Percentiles rank a stretch among this genome's conserved stretches.
phyloP scores from a whole-genome alignment of 2,888 invertebrate genomes.

The Atethmia centrago region DNA sequence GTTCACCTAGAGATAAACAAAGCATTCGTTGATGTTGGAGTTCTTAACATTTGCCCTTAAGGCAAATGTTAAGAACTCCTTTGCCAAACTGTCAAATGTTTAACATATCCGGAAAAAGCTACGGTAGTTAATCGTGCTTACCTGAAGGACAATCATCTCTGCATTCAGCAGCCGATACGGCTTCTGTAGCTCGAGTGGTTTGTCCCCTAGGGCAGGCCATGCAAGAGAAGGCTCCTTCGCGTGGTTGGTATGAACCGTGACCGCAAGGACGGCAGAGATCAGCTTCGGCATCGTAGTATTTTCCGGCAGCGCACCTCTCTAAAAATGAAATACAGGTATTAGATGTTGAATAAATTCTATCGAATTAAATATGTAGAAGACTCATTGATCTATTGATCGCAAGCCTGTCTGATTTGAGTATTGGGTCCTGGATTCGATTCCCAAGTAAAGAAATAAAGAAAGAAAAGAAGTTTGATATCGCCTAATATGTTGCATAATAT shows the following conservation, averaged over 20 bases:
- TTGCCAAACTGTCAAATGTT: neutral
- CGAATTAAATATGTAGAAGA: neutral
- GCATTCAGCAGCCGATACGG: constrained; percentile 96
- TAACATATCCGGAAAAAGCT: neutral
- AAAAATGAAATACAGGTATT: constrained; percentile 41
- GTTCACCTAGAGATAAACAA: constrained; percentile 91
- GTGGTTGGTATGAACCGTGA: constrained; percentile 97
- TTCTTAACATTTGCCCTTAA: too few species aligned
- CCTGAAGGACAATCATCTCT: constrained; percentile 96
- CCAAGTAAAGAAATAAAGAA: too few species aligned
- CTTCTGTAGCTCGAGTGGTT: constrained; percentile 97
- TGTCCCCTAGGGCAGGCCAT: constrained; percentile 96
- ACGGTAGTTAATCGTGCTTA: constrained; percentile 59
- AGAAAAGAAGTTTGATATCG: too few species aligned
- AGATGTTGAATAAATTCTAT: neutral
- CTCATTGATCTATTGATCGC: neutral
- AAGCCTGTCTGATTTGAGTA: too few species aligned
- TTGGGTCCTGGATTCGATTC: neutral
- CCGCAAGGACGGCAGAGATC: constrained; percentile 98
- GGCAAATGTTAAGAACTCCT: too few species aligned
- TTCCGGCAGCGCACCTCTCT: constrained; percentile 98
- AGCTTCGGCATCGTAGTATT: constrained; percentile 97
- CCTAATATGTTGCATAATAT: too few species aligned
- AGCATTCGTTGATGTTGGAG: neutral
- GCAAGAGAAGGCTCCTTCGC: constrained; percentile 97